Percentiles rank a stretch among this genome's conserved stretches.
phyloP scores from a whole-genome alignment of 1,140 invertebrate genomes.

The Bilobella aurantiaca region DNA sequence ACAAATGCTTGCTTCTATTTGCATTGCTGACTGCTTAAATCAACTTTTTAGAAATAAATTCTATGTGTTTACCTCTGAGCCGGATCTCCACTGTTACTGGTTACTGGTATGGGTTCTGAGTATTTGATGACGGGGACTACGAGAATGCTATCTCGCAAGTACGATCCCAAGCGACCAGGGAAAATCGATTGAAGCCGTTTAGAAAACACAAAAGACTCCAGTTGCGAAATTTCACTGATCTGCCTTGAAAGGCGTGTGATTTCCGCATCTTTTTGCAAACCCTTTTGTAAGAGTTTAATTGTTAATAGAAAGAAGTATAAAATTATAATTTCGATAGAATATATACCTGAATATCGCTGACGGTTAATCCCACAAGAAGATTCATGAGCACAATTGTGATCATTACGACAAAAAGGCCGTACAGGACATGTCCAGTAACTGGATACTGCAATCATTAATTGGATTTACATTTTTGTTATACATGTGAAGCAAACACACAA shows the following conservation, averaged over 20 bases:
- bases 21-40: no score
- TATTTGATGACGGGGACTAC: no score
- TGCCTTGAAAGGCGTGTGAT: slow-evolving; percentile 63
- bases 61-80: no score
- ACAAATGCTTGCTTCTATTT: no score
- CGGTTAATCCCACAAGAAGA: slow-evolving; percentile 69
- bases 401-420: slow-evolving; percentile 63
- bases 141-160: slow-evolving; percentile 27
- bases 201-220: slow-evolving; percentile 33
- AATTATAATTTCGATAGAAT: no score
- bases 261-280: slow-evolving; percentile 68
- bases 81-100: no score
- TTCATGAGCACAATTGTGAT: slow-evolving; percentile 72
- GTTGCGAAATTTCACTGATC: slow-evolving; percentile 38
- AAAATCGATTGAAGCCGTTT: slow-evolving; percentile 32
- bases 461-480: no score
- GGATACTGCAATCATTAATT: slow-evolving; percentile 30
- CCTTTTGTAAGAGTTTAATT: no score
- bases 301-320: no score
- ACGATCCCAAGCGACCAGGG: slow-evolving; percentile 21
- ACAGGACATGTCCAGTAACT: slow-evolving; percentile 60
- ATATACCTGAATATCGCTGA: slow-evolving; percentile 50
- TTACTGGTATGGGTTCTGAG: no score
- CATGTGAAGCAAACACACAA: background rate
- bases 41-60: no score